Conservation (phyloP, 2,888 invertebrate species). For the Phortica okadai region DNA sequence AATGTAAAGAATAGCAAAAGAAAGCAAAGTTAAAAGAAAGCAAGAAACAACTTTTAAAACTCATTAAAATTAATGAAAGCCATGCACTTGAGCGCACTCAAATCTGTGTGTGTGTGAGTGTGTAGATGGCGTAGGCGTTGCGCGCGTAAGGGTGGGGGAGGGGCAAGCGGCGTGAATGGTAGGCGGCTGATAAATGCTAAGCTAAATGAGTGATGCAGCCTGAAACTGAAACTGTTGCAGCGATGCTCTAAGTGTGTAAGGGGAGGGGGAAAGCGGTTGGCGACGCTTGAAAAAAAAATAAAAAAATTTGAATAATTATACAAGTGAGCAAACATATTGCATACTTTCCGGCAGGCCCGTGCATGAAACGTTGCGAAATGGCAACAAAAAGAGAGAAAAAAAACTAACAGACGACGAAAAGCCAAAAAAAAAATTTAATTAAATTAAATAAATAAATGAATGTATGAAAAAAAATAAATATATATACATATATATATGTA, state of each 20-base stretch:
- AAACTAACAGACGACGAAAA: background rate
- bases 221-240: background rate
- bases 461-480: background rate
- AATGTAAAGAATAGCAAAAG: slow-evolving; percentile 19
- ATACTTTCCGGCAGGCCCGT: slow-evolving; percentile 34
- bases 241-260: background rate
- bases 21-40: slow-evolving; percentile 39
- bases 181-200: slow-evolving; percentile 7
- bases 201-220: background rate
- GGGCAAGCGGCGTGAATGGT: background rate
- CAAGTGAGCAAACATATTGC: slow-evolving; percentile 69
- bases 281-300: background rate
- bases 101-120: slow-evolving; percentile 26
- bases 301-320: slow-evolving; percentile 56
- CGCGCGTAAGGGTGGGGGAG: background rate
- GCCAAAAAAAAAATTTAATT: background rate
- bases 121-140: background rate
- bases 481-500: background rate
- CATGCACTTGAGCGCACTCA: slow-evolving; percentile 59
- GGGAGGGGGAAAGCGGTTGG: too few relatives aligned
- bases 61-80: slow-evolving; percentile 70
- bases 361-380: slow-evolving; percentile 59
- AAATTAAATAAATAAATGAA: background rate
- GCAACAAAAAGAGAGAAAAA: slow-evolving; percentile 8
- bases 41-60: slow-evolving; percentile 67